Base-by-base conservation (phyloP, 2,888 invertebrate genomes). In the Bombyx huttoni region DNA sequence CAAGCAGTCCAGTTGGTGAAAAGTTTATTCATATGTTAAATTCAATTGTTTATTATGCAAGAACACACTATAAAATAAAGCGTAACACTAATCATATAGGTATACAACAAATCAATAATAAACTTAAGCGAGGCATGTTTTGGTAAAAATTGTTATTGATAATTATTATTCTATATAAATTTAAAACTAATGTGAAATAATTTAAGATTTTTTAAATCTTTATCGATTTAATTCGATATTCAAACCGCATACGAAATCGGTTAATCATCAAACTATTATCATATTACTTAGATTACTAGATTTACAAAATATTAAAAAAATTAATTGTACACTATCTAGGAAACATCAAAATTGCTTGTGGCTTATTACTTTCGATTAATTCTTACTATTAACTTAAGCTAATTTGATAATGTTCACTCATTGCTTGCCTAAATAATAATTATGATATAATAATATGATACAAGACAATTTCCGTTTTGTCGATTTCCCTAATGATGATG, bases 71-170 rank as follows among this genome's bases (percentile, higher is more conserved):
- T 73, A 75, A 73, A 74, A 64, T 75, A 75, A 68, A 66, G 65
- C 65, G 68, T 70, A 62, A 58, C 12, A 48, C 33, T 51, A 51
- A 50, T 51, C 49, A 24, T 57, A 73, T 73, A 69, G 75, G 81
- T 78, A 75, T 81, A 83, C 75, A 80, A 75, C 68, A 78, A 73
- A 68, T 64, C 60, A 59, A 78, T 61, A 58, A 64, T 78, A 75
- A 86, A 81, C 78, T 73, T 83, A 85, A 82, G 87, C 87, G 87
- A 88, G 87, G 87, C 87, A 84, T 80, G 73, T 82, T 87, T 88
- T 88, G 87, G 87, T 88, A 87, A 84, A 79, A 78, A 73, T 80
- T 78, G 70, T 75, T 78, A 74, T 79, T 80, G 80, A 78, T 77
- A 70, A 77, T 78, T 77, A 80, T 56, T 70, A 69, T 40, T 1